Conservation (phyloP, 2,113 vertebrate species). For the Talpa occidentalis region DNA sequence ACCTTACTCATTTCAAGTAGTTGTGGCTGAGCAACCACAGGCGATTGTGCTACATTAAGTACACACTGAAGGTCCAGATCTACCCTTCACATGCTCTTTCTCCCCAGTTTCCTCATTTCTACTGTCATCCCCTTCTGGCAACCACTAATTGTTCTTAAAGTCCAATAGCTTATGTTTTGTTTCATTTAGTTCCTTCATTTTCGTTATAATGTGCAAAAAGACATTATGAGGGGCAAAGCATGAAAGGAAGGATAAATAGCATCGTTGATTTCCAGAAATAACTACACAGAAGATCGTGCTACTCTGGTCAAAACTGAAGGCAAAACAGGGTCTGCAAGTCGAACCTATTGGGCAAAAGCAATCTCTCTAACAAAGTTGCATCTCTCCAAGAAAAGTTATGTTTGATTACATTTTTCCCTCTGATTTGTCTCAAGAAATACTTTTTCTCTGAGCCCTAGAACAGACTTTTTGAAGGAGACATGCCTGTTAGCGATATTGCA, state of each 20-base stretch:
- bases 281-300: neutral
- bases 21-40: no score
- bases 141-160: no score
- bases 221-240: neutral
- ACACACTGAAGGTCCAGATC: no score
- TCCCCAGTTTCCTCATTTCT: no score
- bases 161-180: no score
- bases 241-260: constrained; percentile 41
- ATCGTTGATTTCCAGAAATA: constrained; percentile 44
- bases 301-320: constrained; percentile 2
- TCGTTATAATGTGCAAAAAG: accelerated
- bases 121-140: no score
- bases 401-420: constrained; percentile 20
- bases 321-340: constrained; percentile 51
- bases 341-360: neutral
- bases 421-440: constrained; percentile 22
- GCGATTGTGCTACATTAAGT: no score
- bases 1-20: no score
- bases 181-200: neutral
- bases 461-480: constrained; percentile 47
- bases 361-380: neutral
- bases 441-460: neutral
- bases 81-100: no score
- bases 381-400: constrained; percentile 29
- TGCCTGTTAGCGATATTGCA: constrained; percentile 3